A percentile compares a stretch with the other conserved stretches of the same genome.
Evolutionary conservation across 2,888 invertebrate genomes (phyloP).

Genomic region (Seira ritae): DNA sequence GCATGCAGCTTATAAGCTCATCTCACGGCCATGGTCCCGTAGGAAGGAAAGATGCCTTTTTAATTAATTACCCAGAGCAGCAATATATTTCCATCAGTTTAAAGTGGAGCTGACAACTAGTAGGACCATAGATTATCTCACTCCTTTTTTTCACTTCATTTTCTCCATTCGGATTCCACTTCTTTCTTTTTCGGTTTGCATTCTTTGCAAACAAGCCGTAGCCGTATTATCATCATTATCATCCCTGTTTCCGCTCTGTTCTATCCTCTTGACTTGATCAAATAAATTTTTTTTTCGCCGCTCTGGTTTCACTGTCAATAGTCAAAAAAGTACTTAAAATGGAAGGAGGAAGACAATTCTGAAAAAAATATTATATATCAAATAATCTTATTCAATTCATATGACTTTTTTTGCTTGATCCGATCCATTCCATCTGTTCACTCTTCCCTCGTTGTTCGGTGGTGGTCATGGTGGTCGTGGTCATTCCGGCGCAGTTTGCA

Average conservation of each 20-base stretch:
- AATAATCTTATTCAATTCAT: no score
- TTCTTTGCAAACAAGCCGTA: constrained; percentile 57
- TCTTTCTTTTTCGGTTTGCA: constrained; percentile 33
- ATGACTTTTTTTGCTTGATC: no score
- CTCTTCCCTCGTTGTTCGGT: no score
- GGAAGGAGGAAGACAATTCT: no score
- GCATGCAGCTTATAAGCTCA: no score
- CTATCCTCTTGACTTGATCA: constrained; percentile 23
- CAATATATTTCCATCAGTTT: constrained; percentile 64
- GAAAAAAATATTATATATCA: no score
- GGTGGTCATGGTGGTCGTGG: no score
- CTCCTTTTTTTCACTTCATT: constrained; percentile 11
- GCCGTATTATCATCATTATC: no score
- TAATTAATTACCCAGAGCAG: constrained; percentile 60
- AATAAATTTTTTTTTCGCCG: no score
- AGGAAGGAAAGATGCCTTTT: constrained; percentile 44
- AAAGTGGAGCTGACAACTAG: constrained; percentile 60
- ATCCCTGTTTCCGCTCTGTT: not conserved
- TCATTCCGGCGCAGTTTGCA: no score
- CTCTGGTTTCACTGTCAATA: constrained; percentile 54
- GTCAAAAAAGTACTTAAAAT: constrained; percentile 22
- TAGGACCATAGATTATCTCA: constrained; percentile 52
- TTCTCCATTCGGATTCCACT: constrained; percentile 1
- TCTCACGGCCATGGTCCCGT: not conserved
- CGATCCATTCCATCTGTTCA: no score